Evolutionary conservation across 2,888 invertebrate species (phyloP), one percentile per base, ranked within the genome.

Genomic region (Drosophila kanekoi): DNA sequence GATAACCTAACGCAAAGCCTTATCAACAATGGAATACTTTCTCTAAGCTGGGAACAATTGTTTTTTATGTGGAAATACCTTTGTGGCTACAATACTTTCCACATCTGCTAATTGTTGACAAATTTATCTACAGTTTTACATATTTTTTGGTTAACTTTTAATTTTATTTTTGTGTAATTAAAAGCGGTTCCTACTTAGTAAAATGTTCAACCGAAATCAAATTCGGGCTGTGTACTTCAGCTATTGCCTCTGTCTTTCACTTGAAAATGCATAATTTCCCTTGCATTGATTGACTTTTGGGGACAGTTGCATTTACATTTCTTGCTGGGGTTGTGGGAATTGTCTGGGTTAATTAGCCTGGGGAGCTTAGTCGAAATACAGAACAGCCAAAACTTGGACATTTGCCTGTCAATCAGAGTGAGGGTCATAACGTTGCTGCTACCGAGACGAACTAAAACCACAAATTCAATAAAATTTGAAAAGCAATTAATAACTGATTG

Each of bases 401-500:
- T 49, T 65, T 62, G 45, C 40, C 58, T 73, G 77, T 63, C 80
- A 71, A 74, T 80, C 78, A 73, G 2, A 23, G 16, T 18, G 33
- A 11, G 11, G 28, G 20, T 18, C 23, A 6, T 28, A 28, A 38
- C 28, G 23, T 6, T 14, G 40, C 13, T 10, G 40, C 14, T 44
- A 20, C 38, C 18, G 32, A 54, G n/a, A 32, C 40, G 38, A 66
- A 44, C 35, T 43, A 63, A 71, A 73, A 71, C 84, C 78, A 68
- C 81, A 89, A 89, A 85, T 83, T 90, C 86, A 89, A 90, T 91
- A 90, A 83, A 81, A 83, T 81, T 81, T 86, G 79, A 78, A 89
- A 91, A 90, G 89, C 90, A 91, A 91, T 91, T 89, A 89, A 90
- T 91, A 91, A 89, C 81, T 89, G 91, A 89, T 90, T 89, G 91